Percentiles rank a stretch among this genome's conserved stretches.
Conservation (phyloP, 2,797 vertebrate species). For the Hylomyscus alleni region DNA sequence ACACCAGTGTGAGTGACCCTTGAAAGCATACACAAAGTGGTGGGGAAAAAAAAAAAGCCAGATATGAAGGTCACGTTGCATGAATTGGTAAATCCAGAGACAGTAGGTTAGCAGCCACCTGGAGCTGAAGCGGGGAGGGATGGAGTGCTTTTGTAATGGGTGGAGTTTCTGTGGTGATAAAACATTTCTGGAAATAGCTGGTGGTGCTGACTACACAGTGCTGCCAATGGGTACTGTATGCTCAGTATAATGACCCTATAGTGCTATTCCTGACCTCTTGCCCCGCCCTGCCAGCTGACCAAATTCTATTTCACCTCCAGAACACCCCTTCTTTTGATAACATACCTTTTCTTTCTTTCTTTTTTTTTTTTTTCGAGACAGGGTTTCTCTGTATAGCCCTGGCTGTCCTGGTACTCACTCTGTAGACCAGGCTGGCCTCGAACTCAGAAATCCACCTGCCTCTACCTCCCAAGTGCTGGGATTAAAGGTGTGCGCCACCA, state of each 20-base stretch:
- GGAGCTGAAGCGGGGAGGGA: neutral
- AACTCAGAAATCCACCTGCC: too few relatives aligned
- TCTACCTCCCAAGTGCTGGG: too few relatives aligned
- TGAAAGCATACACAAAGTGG: neutral
- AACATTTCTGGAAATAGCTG: neutral
- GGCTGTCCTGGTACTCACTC: too few relatives aligned
- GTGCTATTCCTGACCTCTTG: neutral
- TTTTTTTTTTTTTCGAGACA: too few relatives aligned
- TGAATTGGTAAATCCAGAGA: neutral
- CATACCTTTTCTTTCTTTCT: too few relatives aligned
- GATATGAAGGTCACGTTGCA: neutral
- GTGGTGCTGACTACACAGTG: neutral
- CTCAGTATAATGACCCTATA: neutral
- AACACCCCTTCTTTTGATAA: neutral
- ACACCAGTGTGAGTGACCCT: neutral
- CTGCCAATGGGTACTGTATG: neutral
- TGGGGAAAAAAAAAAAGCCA: neutral
- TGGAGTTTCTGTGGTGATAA: neutral
- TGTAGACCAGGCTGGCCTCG: too few relatives aligned
- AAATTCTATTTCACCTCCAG: neutral
- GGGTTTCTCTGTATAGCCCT: too few relatives aligned
- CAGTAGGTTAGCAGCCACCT: neutral
- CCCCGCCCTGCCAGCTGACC: too few relatives aligned
- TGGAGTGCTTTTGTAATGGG: neutral
- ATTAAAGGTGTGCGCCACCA: too few relatives aligned